Base-by-base conservation (phyloP, 1,140 invertebrate species). In the Panagrolaimus sp. region DNA sequence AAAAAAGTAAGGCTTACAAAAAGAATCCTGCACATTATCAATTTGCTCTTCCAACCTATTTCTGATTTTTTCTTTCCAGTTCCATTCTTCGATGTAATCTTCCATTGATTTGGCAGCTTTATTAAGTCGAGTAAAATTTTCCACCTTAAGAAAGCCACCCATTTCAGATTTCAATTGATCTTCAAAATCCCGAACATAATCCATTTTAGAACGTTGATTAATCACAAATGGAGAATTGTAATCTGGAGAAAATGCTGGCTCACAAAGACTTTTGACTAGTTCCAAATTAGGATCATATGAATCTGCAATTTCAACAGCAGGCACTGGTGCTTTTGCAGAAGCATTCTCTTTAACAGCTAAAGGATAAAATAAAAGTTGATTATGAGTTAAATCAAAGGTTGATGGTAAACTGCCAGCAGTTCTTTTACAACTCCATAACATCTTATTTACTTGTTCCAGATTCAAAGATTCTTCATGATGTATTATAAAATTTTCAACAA, bases 61-160 rank as follows among this genome's bases (percentile, higher is more conserved):
- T 15, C 10, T 43, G 43, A 71, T 72, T 4, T n/a, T 66, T 14
- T 62, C 47, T 17, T 70, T 43, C 70, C 70, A 71, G 14, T 63
- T 38, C 70, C 70, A 71, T 14, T 71, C 70, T 8, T 17, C 24
- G 7, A 71, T 48, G n/a, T 73, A 28, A 26, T 38, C 38, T 63
- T 71, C 70, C 70, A 71, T 71, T 32, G 70, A 47, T 43, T 58
- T 52, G 12, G 28, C 47, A 38, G 32, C 7, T 21, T 55, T 63
- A 8, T 71, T 26, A 32, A 17, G 17, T 14, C 70, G 46, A 9
- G 70, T 24, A 43, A 70, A 46, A 38, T 71, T 71, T 43, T 71
- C 47, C n/a, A 71, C 69, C n/a, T 71, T 28, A 14, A 71, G 12
- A 32, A 71, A 71, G 7, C 26, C 38, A 17, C 70, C 21, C 69